Conservation (phyloP, 2,797 vertebrate genomes). For the Silurus aristotelis region DNA sequence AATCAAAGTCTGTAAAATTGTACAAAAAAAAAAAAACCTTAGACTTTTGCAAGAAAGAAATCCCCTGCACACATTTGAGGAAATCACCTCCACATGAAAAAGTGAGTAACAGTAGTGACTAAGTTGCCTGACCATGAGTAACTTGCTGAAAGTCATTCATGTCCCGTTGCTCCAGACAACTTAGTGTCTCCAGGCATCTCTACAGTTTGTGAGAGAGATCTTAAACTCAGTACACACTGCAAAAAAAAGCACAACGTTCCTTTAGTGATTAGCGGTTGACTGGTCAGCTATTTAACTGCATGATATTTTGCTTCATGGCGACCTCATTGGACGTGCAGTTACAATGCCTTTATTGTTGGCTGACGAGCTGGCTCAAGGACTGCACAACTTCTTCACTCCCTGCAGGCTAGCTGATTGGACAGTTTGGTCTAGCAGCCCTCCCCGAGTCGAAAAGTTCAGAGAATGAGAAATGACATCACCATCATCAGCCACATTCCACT, state of each 20-base stretch:
- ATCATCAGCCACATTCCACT: slow-evolving; percentile 76
- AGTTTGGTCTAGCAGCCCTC: slow-evolving; percentile 41
- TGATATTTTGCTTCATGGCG: slow-evolving; percentile 22
- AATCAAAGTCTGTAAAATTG: background rate
- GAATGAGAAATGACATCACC: slow-evolving; percentile 78
- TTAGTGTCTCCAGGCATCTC: slow-evolving; percentile 17
- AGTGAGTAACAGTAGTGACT: slow-evolving; percentile 40
- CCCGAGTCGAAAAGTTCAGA: slow-evolving; percentile 66
- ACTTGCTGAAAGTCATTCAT: slow-evolving; percentile 44
- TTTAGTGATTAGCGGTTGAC: slow-evolving; percentile 36
- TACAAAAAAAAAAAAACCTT: background rate
- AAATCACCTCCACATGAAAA: slow-evolving; percentile 33
- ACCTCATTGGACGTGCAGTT: slow-evolving; percentile 41
- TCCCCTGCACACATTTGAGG: slow-evolving; percentile 1
- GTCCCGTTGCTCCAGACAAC: slow-evolving; percentile 33
- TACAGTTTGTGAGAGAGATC: background rate
- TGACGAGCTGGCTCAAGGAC: slow-evolving; percentile 65
- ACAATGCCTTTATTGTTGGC: slow-evolving; percentile 57
- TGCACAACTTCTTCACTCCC: slow-evolving; percentile 68
- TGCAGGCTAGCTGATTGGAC: slow-evolving; percentile 45
- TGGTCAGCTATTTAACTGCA: slow-evolving; percentile 42
- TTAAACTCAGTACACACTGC: slow-evolving; percentile 8
- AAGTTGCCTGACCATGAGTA: slow-evolving; percentile 42
- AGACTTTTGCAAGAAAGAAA: slow-evolving; percentile 11
- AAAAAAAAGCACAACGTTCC: slow-evolving; percentile 32